Conservation (phyloP, 2,888 invertebrate genomes). For the Trachelus stipa region DNA sequence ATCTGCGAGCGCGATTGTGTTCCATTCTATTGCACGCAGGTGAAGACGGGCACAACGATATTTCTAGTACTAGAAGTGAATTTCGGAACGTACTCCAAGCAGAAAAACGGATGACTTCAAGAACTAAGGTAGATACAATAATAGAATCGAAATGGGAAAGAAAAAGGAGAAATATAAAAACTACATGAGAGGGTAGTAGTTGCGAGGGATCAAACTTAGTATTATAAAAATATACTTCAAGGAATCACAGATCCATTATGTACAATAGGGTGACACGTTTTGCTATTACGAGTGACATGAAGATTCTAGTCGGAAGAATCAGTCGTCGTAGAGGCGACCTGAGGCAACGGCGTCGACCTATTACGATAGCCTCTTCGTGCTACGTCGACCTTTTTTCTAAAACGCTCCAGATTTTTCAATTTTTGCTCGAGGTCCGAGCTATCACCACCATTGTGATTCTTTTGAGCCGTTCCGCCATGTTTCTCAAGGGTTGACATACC, state of each 20-base stretch:
- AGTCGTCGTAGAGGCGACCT: constrained; percentile 36
- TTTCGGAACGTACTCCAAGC: not conserved
- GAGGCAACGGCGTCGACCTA: constrained; percentile 37
- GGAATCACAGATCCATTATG: constrained; percentile 60
- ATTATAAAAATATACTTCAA: constrained; percentile 60
- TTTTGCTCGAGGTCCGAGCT: constrained; percentile 53
- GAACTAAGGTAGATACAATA: not conserved
- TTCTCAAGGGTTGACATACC: constrained; percentile 57
- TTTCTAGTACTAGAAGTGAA: not conserved
- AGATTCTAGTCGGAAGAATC: constrained; percentile 56
- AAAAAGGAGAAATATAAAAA: constrained; percentile 28
- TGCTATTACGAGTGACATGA: not conserved
- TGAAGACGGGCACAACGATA: not conserved
- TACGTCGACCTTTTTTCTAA: constrained; percentile 57
- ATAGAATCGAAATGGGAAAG: constrained; percentile 23
- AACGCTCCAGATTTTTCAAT: constrained; percentile 47
- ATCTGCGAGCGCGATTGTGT: not conserved
- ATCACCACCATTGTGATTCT: constrained; percentile 39
- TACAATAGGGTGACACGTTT: constrained; percentile 43
- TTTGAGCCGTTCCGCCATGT: constrained; percentile 29
- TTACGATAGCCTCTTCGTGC: constrained; percentile 51
- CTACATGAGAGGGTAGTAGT: constrained; percentile 14
- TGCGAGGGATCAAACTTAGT: constrained; percentile 45
- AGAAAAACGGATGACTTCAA: not conserved
- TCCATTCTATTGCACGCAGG: not conserved